Conservation (phyloP, 2,888 invertebrate species). For the Lepeophtheirus nordmannii region DNA sequence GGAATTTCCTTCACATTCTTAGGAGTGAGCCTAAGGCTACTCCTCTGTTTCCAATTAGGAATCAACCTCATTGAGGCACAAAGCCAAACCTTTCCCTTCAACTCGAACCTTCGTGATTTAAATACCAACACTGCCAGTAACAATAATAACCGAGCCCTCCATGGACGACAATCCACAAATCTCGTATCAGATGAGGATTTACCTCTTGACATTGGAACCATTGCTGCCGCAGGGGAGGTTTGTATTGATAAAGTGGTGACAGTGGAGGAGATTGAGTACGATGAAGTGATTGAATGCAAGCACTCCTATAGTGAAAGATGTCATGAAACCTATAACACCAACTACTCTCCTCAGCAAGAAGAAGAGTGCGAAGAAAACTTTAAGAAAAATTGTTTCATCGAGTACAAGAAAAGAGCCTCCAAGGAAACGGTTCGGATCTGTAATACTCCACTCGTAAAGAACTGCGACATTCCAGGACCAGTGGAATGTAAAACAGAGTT, state of each 20-base stretch:
- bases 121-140: background rate
- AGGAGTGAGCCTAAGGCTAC: too few relatives aligned
- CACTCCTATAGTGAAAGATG: slow-evolving; percentile 17
- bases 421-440: slow-evolving; percentile 21
- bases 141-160: background rate
- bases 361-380: slow-evolving; percentile 24
- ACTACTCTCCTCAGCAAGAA: slow-evolving; percentile 20
- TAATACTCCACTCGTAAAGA: slow-evolving; percentile 15
- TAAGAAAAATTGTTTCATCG: slow-evolving; percentile 22
- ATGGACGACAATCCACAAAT: background rate
- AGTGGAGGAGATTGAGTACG: slow-evolving; percentile 20
- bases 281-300: slow-evolving; percentile 18
- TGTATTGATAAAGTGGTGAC: slow-evolving; percentile 23
- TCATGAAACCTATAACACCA: slow-evolving; percentile 16
- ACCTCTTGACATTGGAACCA: slow-evolving; percentile 11
- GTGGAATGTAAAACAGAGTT: slow-evolving; percentile 21
- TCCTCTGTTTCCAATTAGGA: too few relatives aligned
- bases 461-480: slow-evolving; percentile 19
- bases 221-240: slow-evolving; percentile 17
- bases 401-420: slow-evolving; percentile 19
- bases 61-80: background rate
- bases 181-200: background rate
- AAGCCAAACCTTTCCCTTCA: slow-evolving; percentile 13
- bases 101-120: background rate
- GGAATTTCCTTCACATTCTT: too few relatives aligned